A percentile compares a stretch with the other conserved stretches of the same genome.
phyloP scores from a whole-genome alignment of 1,140 invertebrate genomes.

The Platyura marginata region DNA sequence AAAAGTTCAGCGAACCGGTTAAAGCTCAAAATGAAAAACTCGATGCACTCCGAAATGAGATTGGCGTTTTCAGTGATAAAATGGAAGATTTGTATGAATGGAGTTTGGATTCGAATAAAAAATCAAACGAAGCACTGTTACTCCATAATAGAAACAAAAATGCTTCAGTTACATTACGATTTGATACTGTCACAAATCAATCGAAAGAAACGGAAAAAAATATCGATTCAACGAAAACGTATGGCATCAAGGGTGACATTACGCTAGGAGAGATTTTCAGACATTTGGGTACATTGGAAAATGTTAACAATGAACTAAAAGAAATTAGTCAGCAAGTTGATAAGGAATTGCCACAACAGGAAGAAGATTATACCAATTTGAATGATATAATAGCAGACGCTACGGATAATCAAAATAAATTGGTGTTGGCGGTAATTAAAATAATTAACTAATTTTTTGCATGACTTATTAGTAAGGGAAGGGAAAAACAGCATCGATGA shows the following conservation, averaged over 20 bases:
- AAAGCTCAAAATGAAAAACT: slow-evolving; percentile 33
- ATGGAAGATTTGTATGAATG: slow-evolving; percentile 54
- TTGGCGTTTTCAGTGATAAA: slow-evolving; percentile 41
- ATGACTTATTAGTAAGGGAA: too few species aligned
- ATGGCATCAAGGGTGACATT: slow-evolving; percentile 15
- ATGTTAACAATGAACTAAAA: slow-evolving; percentile 7
- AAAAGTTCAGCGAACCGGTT: slow-evolving; percentile 43
- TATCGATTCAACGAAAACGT: slow-evolving; percentile 22
- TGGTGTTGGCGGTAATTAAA: neutral
- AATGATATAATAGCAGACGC: slow-evolving; percentile 9
- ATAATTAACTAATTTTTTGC: neutral
- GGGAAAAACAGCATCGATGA: too few species aligned
- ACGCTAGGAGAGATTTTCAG: slow-evolving; percentile 12
- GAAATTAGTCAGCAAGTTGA: slow-evolving; percentile 14
- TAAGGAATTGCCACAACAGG: slow-evolving; percentile 10
- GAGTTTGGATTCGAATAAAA: slow-evolving; percentile 37
- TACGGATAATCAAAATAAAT: neutral
- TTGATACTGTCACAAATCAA: slow-evolving; percentile 26
- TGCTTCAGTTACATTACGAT: slow-evolving; percentile 23
- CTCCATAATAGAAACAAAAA: slow-evolving; percentile 37
- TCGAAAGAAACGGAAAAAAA: slow-evolving; percentile 24
- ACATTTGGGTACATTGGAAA: slow-evolving; percentile 9
- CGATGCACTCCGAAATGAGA: slow-evolving; percentile 31
- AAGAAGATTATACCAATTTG: slow-evolving; percentile 12
- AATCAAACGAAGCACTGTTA: slow-evolving; percentile 37